phyloP scores from a whole-genome alignment of 2,888 invertebrate genomes.

The Parascotia fuliginaria region DNA sequence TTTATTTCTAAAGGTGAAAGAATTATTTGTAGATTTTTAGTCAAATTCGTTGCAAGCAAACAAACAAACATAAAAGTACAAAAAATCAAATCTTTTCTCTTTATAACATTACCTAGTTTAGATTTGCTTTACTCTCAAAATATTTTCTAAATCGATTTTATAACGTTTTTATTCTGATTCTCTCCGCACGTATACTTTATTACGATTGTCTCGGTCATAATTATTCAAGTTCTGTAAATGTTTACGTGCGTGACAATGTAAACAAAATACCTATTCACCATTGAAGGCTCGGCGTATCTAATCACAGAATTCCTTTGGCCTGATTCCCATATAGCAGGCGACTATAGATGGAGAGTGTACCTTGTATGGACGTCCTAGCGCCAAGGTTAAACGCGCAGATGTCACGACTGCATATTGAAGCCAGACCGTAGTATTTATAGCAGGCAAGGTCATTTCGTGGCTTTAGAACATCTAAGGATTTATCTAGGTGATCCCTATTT shows the following conservation, averaged over 20 bases:
- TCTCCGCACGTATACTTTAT: neutral
- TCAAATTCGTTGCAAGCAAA: neutral
- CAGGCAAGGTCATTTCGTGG: conserved; percentile 70
- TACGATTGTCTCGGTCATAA: neutral
- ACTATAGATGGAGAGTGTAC: conserved; percentile 41
- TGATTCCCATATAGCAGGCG: conserved; percentile 30
- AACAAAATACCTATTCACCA: conserved; percentile 10
- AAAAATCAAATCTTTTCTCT: no score
- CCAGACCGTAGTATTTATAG: conserved; percentile 68
- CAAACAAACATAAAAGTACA: no score
- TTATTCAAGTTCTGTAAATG: neutral
- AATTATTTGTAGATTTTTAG: no score
- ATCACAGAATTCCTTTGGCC: conserved; percentile 32
- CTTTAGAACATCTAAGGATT: conserved; percentile 38
- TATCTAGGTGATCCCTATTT: conserved; percentile 41
- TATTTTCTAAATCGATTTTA: neutral
- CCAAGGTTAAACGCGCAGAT: conserved; percentile 59
- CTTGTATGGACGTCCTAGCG: conserved; percentile 54
- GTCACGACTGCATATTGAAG: conserved; percentile 55
- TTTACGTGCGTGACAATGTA: conserved; percentile 7
- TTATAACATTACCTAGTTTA: no score
- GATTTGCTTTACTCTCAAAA: neutral
- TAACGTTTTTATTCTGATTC: neutral
- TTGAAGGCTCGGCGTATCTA: conserved; percentile 19
- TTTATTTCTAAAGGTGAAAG: no score